A percentile compares a stretch with the other conserved stretches of the same genome.
Evolutionary conservation across 2,113 vertebrate genomes (phyloP).

Genomic region (Smithornis capensis): DNA sequence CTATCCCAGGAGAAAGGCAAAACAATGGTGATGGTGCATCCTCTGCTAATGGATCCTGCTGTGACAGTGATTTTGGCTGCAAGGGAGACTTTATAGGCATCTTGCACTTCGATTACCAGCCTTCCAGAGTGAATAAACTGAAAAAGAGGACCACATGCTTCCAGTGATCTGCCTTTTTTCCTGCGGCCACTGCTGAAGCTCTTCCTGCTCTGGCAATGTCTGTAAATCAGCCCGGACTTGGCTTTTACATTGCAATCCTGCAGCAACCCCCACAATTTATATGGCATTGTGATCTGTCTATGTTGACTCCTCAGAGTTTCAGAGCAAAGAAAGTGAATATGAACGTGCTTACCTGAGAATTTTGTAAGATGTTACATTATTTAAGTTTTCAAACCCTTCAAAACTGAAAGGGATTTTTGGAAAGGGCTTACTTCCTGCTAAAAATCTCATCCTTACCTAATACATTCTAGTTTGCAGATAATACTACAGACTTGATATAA

Average conservation of each 20-base stretch:
- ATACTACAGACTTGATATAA: background rate
- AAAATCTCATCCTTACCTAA: background rate
- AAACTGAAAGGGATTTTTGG: background rate
- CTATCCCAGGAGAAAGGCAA: background rate
- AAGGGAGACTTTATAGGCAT: background rate
- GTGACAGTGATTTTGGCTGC: background rate
- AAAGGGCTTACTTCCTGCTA: background rate
- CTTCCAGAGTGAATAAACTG: background rate
- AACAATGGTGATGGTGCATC: background rate
- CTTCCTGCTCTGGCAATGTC: background rate
- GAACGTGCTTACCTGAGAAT: background rate
- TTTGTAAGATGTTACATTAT: background rate
- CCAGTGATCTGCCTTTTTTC: background rate
- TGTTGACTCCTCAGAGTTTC: background rate
- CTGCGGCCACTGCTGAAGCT: background rate
- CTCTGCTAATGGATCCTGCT: background rate
- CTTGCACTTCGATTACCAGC: background rate
- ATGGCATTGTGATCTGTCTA: rapidly evolving
- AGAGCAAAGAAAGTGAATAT: background rate
- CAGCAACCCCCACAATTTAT: background rate
- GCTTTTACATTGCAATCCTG: background rate
- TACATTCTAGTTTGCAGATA: background rate
- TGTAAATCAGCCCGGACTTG: background rate
- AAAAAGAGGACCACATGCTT: background rate
- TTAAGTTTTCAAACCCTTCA: background rate